phyloP scores from a whole-genome alignment of 2,888 invertebrate genomes.

The Rhyacophila evoluta region DNA sequence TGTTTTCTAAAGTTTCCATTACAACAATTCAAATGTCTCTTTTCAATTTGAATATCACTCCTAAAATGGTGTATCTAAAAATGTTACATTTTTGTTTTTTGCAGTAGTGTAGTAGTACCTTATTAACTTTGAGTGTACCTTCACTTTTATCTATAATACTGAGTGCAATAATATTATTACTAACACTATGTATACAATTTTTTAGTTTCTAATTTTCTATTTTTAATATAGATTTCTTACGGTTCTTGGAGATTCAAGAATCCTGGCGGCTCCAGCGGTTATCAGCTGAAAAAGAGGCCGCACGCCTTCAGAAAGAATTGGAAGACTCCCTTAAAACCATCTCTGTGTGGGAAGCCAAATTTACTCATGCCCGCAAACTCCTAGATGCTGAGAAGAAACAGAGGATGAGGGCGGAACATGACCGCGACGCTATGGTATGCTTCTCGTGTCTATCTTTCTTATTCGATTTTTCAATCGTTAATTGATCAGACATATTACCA shows the following conservation, averaged over 20 bases:
- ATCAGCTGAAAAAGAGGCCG: conserved; percentile 78
- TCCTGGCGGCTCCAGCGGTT: conserved; percentile 78
- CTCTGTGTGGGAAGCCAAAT: conserved; percentile 81
- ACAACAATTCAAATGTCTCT: no score
- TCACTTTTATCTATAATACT: no score
- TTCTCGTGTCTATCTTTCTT: no score
- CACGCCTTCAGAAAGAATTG: conserved; percentile 77
- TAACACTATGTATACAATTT: neutral
- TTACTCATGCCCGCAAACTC: conserved; percentile 83
- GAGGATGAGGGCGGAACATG: conserved; percentile 77
- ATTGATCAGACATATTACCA: no score
- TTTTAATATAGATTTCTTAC: conserved; percentile 75
- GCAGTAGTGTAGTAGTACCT: no score
- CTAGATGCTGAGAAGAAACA: conserved; percentile 84
- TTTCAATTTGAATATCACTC: no score
- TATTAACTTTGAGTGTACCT: no score
- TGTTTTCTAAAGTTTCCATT: no score
- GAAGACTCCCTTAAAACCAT: conserved; percentile 79
- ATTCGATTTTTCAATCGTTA: no score
- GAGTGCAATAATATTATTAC: no score
- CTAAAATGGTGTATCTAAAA: no score
- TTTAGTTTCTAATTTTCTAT: neutral
- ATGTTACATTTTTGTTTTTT: no score
- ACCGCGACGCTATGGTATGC: conserved; percentile 80
- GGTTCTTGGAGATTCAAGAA: conserved; percentile 80